phyloP scores from a whole-genome alignment of 2,797 vertebrate genomes.

The Anguilla megastoma region DNA sequence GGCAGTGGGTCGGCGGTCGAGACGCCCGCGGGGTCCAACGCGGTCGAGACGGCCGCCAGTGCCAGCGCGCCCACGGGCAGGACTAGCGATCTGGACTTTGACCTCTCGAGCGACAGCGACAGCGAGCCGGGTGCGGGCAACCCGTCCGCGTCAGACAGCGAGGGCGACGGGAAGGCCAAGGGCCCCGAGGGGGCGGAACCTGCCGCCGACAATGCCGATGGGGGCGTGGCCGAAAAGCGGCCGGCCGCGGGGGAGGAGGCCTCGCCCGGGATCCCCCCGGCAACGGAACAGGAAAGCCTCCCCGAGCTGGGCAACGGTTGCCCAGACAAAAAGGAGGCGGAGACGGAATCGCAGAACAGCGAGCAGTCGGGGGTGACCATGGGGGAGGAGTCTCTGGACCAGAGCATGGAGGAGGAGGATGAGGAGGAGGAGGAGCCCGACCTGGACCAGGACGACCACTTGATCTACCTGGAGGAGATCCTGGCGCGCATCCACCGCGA shows the following conservation, averaged over 20 bases:
- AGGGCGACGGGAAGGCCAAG: conserved; percentile 59
- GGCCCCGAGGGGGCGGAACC: conserved; percentile 42
- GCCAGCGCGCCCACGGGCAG: conserved; percentile 48
- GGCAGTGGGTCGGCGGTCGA: conserved; percentile 45
- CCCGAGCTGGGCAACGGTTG: conserved; percentile 84
- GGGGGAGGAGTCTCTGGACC: conserved; percentile 91
- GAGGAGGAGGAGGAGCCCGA: conserved; percentile 82
- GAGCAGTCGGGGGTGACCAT: conserved; percentile 92
- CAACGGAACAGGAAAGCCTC: conserved; percentile 74
- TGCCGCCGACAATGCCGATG: neutral
- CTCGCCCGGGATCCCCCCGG: conserved; percentile 53
- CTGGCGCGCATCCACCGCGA: conserved; percentile 87
- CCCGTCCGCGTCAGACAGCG: conserved; percentile 64
- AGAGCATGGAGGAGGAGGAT: conserved; percentile 87
- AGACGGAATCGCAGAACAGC: conserved; percentile 95
- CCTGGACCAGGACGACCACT: conserved; percentile 86
- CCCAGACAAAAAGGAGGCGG: conserved; percentile 82
- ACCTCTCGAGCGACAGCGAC: conserved; percentile 91
- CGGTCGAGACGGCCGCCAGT: conserved; percentile 32
- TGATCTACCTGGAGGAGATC: conserved; percentile 94
- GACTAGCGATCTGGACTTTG: conserved; percentile 83
- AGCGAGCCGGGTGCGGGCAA: conserved; percentile 68
- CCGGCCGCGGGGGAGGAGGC: conserved; percentile 57
- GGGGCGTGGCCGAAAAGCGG: conserved; percentile 33
- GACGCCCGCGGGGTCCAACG: conserved; percentile 47